Evolutionary conservation across 2,113 vertebrate genomes (phyloP), one percentile per base, ranked within the genome.

Genomic region (Tringa solitaria): DNA sequence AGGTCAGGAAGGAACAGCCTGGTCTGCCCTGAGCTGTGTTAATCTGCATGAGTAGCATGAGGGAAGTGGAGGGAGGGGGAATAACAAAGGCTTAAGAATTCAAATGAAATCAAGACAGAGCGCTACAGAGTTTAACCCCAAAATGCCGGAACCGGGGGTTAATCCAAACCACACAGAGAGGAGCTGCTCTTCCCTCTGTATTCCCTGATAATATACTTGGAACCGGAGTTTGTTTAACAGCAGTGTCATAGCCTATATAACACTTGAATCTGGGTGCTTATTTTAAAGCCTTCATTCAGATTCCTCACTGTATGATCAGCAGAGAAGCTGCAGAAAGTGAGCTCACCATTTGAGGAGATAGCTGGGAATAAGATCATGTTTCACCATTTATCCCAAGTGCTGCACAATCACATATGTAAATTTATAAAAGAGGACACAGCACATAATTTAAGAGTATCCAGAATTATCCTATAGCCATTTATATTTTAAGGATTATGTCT

Each of bases 21-120:
- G 48, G 43, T 30, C 81, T 78, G 75, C 60, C 90, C 63, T 53
- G 32, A 90, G 54, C 33, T 95, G 39, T 85, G 94, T 94, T 53
- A 87, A 81, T 94, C 75, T 91, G 61, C 76, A 35, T 57, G 74
- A 54, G 81, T 56, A 89, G 48, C 27, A n/a, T 35, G 33, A 27
- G 45, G 41, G 27, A 92, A 60, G 60, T 39, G 50, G 39, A 86
- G 45, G 20, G 32, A 84, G 43, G 33, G 11, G 10, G 2, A 74
- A 61, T 43, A 33, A 51, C 33, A 87, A 69, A 81, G 14, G 20
- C 67, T 26, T 53, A 79, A 65, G 46, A 81, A n/a, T 48, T 24
- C 63, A 81, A 78, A 78, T 85, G 67, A 79, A 90, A 65, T 35
- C 32, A 70, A 77, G 68, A 41, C 8, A 32, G 32, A 51, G 6